phyloP scores from a whole-genome alignment of 2,113 vertebrate species.

The Phylloscopus trochiloides region DNA sequence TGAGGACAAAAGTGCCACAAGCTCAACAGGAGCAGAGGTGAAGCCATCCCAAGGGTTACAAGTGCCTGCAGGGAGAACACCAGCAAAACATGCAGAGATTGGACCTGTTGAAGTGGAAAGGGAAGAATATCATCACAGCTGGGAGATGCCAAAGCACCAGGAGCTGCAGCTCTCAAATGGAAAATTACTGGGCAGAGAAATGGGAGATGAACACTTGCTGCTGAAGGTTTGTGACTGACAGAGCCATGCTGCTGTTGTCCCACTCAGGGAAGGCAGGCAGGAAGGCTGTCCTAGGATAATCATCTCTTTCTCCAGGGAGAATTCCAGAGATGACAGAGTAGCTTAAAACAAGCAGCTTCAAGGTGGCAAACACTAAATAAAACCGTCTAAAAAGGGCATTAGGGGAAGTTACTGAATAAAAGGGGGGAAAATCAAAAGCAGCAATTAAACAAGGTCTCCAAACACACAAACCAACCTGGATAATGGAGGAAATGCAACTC shows the following conservation, averaged over 20 bases:
- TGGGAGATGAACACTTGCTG: fast-evolving
- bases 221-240: background rate
- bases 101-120: fast-evolving
- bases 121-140: fast-evolving
- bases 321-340: background rate
- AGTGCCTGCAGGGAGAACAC: background rate
- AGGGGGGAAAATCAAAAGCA: background rate
- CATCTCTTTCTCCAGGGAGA: background rate
- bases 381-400: background rate
- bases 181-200: background rate
- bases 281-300: background rate
- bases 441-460: background rate
- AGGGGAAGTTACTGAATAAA: background rate
- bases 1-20: background rate
- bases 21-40: fast-evolving
- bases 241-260: background rate
- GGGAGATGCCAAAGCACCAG: fast-evolving
- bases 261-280: fast-evolving
- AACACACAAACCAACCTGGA: background rate
- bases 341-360: background rate
- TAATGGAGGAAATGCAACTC: background rate
- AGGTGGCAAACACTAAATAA: background rate
- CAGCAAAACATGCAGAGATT: background rate
- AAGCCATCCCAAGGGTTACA: background rate
- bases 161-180: background rate